phyloP scores from a whole-genome alignment of 2,888 invertebrate species.

The Philereme transversata region DNA sequence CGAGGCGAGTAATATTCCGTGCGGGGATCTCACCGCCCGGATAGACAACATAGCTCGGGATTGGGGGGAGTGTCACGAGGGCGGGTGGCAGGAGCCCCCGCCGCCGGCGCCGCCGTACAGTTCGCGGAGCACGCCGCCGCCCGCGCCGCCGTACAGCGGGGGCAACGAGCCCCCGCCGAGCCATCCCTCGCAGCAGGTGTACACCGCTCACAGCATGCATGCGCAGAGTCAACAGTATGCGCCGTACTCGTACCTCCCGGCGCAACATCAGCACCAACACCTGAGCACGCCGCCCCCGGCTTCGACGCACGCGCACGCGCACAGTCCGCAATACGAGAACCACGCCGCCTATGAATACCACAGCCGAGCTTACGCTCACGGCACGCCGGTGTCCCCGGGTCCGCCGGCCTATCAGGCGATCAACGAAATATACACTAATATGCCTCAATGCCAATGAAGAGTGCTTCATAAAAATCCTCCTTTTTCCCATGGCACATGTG shows the following conservation, averaged over 20 bases:
- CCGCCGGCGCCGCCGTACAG: slow-evolving; percentile 72
- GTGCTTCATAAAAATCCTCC: not conserved
- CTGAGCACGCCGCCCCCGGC: slow-evolving; percentile 16
- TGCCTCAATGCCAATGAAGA: slow-evolving; percentile 42
- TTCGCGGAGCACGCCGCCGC: slow-evolving; percentile 73
- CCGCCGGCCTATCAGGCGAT: slow-evolving; percentile 74
- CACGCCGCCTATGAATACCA: slow-evolving; percentile 28
- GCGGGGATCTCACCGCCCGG: slow-evolving; percentile 42
- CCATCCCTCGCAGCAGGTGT: slow-evolving; percentile 18
- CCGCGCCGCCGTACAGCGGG: slow-evolving; percentile 41
- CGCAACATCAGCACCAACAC: slow-evolving; percentile 13
- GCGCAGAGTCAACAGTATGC: slow-evolving; percentile 26
- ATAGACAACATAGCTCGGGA: slow-evolving; percentile 53
- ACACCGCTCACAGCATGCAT: slow-evolving; percentile 20
- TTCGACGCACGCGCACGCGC: slow-evolving; percentile 1
- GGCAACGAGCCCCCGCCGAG: slow-evolving; percentile 11
- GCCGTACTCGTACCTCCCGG: slow-evolving; percentile 21
- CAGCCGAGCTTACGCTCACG: slow-evolving; percentile 29
- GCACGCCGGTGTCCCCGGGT: slow-evolving; percentile 56
- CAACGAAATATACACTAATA: slow-evolving; percentile 61
- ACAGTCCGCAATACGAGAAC: slow-evolving; percentile 26
- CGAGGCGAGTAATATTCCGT: slow-evolving; percentile 39
- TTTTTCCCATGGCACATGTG: slow-evolving; percentile 10
- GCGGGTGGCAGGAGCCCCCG: slow-evolving; percentile 67
- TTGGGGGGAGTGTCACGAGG: slow-evolving; percentile 47